These are phyloP conservation scores for Ceraclea dissimilis DNA, from an alignment of 2,888 invertebrate species.

Conservation along the genomic window DNA sequence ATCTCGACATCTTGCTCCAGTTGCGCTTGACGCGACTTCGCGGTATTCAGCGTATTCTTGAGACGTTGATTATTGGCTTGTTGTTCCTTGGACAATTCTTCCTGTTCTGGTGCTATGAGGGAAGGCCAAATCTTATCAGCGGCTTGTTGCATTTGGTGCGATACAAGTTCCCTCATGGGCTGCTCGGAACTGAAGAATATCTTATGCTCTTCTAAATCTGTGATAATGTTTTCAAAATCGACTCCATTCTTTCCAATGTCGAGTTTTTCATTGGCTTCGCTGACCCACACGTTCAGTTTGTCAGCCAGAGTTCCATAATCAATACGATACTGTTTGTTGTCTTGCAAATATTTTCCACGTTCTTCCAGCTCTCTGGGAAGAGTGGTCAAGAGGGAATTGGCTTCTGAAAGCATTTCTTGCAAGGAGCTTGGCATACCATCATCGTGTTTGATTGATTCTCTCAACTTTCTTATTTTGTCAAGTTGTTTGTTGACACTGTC, in stretches of 20 bases:
- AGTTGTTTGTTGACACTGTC: conserved; percentile 63
- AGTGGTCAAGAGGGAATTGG: conserved; percentile 67
- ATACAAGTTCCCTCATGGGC: conserved; percentile 69
- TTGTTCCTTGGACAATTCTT: conserved; percentile 73
- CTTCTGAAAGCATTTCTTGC: conserved; percentile 79
- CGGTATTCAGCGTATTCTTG: conserved; percentile 75
- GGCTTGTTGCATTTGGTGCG: conserved; percentile 72
- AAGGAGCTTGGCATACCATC: conserved; percentile 73
- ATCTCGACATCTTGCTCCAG: conserved; percentile 76
- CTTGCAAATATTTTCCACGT: conserved; percentile 69
- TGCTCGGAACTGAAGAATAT: conserved; percentile 75
- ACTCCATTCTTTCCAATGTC: conserved; percentile 76
- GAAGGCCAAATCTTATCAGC: conserved; percentile 88
- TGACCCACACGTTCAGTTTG: conserved; percentile 75
- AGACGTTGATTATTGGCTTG: conserved; percentile 73
- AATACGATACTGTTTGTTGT: conserved; percentile 67
- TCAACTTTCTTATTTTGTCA: conserved; percentile 61
- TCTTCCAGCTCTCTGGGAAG: conserved; percentile 76
- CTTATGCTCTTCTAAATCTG: conserved; percentile 81
- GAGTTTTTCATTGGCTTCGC: conserved; percentile 71
- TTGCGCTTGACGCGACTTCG: conserved; percentile 70
- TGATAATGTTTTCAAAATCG: conserved; percentile 77
- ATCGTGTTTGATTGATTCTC: conserved; percentile 64
- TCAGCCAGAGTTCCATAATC: conserved; percentile 71
- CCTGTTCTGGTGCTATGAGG: conserved; percentile 69